phyloP scores from a whole-genome alignment of 1,140 invertebrate species.

The Centruroides vittatus region DNA sequence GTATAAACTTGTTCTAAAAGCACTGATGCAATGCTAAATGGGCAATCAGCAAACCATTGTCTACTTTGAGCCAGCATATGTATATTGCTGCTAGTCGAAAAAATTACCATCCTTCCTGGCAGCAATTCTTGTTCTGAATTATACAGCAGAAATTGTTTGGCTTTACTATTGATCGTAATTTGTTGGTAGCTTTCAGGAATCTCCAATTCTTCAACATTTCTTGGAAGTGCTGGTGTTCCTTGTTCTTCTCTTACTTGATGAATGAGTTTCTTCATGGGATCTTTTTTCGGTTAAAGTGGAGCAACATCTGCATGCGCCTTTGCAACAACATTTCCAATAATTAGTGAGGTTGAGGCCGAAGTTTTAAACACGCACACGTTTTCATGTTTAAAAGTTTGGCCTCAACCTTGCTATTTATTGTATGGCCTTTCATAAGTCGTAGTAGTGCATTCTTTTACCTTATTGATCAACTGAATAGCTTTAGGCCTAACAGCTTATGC shows the following conservation, averaged over 20 bases:
- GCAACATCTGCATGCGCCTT: background rate
- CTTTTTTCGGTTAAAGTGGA: background rate
- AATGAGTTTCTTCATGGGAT: background rate
- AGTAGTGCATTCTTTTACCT: background rate
- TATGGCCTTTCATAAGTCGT: background rate
- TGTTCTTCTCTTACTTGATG: background rate
- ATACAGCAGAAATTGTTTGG: background rate
- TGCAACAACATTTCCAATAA: background rate
- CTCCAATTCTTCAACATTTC: background rate
- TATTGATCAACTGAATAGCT: background rate
- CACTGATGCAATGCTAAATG: background rate
- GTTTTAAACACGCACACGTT: no score
- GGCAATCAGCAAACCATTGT: background rate
- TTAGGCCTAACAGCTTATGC: background rate
- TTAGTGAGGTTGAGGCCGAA: no score
- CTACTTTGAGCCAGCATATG: background rate
- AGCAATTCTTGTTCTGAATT: background rate
- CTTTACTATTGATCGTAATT: background rate
- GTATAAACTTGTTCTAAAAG: background rate
- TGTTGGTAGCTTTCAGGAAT: background rate
- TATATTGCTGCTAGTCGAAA: background rate
- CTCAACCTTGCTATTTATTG: no score
- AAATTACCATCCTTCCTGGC: background rate
- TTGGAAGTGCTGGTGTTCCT: background rate
- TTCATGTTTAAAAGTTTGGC: no score